Percentiles rank a stretch among this genome's conserved stretches.
Evolutionary conservation across 2,797 vertebrate genomes (phyloP).

Genomic region (Cirrhinus mrigala): DNA sequence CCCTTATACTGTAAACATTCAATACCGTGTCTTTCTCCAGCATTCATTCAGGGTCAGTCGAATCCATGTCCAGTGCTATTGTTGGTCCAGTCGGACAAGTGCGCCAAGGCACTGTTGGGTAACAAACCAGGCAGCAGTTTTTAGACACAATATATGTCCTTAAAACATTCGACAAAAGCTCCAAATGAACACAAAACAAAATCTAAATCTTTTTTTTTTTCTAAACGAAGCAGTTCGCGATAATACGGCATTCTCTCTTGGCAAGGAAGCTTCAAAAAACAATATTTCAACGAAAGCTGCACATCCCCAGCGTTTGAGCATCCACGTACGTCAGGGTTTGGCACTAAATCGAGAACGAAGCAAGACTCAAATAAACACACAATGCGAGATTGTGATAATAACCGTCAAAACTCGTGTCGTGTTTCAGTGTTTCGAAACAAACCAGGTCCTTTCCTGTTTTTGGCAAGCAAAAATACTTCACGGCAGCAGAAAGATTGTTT

Average conservation of each 20-base stretch:
- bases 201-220: conserved; percentile 28
- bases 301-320: conserved; percentile 1
- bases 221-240: conserved; percentile 19
- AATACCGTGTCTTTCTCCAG: conserved; percentile 47
- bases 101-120: conserved; percentile 79
- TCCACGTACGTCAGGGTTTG: conserved; percentile 37
- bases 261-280: conserved; percentile 17
- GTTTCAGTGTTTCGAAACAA: conserved; percentile 13
- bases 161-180: conserved; percentile 68
- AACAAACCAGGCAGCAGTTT: conserved; percentile 72
- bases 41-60: conserved; percentile 53
- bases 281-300: conserved; percentile 2
- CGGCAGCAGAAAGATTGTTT: conserved; percentile 15
- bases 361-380: conserved; percentile 19
- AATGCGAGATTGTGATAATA: conserved; percentile 12
- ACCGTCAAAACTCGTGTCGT: neutral
- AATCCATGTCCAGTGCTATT: conserved; percentile 61
- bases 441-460: conserved; percentile 45
- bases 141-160: conserved; percentile 59
- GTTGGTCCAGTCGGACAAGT: conserved; percentile 71
- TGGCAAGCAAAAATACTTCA: conserved; percentile 50
- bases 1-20: conserved; percentile 44
- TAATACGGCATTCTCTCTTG: conserved; percentile 25
- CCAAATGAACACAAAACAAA: conserved; percentile 26
- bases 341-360: conserved; percentile 26